Base-by-base conservation (phyloP, 2,113 vertebrate genomes). In the Rhynchomys soricoides region DNA sequence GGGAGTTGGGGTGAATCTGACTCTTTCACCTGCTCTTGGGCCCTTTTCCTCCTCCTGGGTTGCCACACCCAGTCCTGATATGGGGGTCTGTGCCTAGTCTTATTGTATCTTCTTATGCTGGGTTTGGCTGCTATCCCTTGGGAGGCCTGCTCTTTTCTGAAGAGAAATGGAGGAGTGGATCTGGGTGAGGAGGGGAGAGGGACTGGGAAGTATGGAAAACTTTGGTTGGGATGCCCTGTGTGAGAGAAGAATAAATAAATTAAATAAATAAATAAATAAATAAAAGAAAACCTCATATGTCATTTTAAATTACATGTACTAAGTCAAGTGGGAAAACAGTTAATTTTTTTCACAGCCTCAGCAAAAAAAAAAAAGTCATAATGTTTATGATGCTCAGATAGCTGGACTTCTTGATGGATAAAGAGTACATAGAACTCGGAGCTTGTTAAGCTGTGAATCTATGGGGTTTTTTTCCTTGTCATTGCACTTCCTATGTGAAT, bases 281-380 rank as follows among this genome's bases (percentile, higher is more conserved):
- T 59, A 64, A 73, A 91, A 73, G 92, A 91, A 89, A 59, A 77
- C 89, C 45, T 90, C 57, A 43, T 71, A 71, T 43, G 93, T 91
- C 89, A 70, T 70, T 81, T 77, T 90, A 81, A 64, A 43, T 93
- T 71, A 93, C 86, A 81, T 45, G 62, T 22, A 94, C 74, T 86
- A 90, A 48, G 70, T 94, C 68, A 92, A 83, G 34, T 29, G 68
- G 95, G 22, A 24, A 91, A 64, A 85, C 83, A 86, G 3, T 62
- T 77, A 83, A 64, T 10, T 52, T 73, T 91, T 89, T 85, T 45
- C 55, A 71, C 37, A 93, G 26, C 1, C 3, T 89, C 40, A 94
- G 85, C 40, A 81, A 89, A 89, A 77, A 81, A 89, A 89, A 77
- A 89, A 19, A 66, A 34, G 29, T 24, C 64, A 66, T 34, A 31